Conservation (phyloP, 2,888 invertebrate species). For the Lasiommata megera region DNA sequence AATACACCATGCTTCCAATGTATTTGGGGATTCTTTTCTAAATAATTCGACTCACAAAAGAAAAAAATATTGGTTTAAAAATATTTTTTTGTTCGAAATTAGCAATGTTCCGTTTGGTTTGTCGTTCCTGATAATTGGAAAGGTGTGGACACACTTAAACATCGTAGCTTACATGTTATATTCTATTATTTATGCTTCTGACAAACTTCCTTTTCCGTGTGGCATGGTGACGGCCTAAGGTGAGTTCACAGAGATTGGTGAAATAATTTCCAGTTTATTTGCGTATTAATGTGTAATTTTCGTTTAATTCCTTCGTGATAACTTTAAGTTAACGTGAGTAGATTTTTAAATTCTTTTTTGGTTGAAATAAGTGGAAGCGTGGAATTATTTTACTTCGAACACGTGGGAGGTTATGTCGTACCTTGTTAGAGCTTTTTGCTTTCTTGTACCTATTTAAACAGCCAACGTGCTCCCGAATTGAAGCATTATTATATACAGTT, state of each 20-base stretch:
- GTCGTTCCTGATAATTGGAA: no score
- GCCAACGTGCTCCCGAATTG: not conserved
- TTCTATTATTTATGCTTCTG: slow-evolving; percentile 7
- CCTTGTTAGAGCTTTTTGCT: not conserved
- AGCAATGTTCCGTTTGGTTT: no score
- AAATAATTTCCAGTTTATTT: slow-evolving; percentile 44
- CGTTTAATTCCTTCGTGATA: not conserved
- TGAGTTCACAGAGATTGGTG: slow-evolving; percentile 56
- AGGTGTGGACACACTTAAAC: no score
- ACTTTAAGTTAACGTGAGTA: not conserved
- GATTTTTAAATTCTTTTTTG: not conserved
- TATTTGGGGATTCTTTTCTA: no score
- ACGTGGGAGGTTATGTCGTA: not conserved
- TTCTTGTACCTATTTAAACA: not conserved
- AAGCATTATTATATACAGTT: no score
- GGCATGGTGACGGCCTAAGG: slow-evolving; percentile 79
- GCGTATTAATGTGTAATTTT: slow-evolving; percentile 32
- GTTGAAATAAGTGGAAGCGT: no score
- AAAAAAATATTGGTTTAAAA: no score
- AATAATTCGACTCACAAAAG: no score
- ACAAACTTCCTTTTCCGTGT: slow-evolving; percentile 66
- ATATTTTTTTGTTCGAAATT: no score
- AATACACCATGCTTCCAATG: no score
- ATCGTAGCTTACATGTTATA: not conserved
- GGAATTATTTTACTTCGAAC: no score